A percentile compares a stretch with the other conserved stretches of the same genome.
phyloP scores from a whole-genome alignment of 2,113 vertebrate species.

The Trichechus manatus region DNA sequence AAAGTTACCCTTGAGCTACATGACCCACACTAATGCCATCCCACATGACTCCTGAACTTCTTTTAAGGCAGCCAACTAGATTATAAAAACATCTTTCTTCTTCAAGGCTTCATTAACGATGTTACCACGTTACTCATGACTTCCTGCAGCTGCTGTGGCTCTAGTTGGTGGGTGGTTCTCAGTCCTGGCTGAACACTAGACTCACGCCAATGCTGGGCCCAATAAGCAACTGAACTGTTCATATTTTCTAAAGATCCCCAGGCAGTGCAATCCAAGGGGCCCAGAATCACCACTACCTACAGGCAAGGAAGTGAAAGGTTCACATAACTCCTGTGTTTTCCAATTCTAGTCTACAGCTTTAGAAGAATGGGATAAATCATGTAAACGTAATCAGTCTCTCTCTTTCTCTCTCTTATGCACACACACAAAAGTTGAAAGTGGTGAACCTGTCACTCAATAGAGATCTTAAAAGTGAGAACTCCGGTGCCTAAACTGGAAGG shows the following conservation, averaged over 20 bases:
- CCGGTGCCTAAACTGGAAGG: not conserved
- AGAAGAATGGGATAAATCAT: slow-evolving; percentile 4
- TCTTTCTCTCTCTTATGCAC: not conserved
- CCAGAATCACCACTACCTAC: not conserved
- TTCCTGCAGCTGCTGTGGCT: not conserved
- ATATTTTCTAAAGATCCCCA: not conserved
- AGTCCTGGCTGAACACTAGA: not conserved
- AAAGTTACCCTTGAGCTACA: slow-evolving; percentile 44
- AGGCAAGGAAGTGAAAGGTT: not conserved
- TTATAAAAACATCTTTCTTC: slow-evolving; percentile 67
- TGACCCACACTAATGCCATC: not conserved
- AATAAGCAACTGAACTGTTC: not conserved
- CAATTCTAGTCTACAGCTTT: not conserved
- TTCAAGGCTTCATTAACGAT: not conserved
- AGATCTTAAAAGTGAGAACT: slow-evolving; percentile 27
- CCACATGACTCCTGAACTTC: slow-evolving; percentile 56
- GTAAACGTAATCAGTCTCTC: not conserved
- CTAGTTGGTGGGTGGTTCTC: not conserved
- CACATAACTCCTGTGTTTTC: not conserved
- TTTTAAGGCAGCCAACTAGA: slow-evolving; percentile 3
- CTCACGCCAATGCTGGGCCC: not conserved
- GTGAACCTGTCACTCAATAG: not conserved
- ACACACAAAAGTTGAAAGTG: not conserved
- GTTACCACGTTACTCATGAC: not conserved
- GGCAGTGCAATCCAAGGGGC: not conserved